Evolutionary conservation across 2,888 invertebrate species (phyloP), one percentile per base, ranked within the genome.

Genomic region (Xestia ashworthii): DNA sequence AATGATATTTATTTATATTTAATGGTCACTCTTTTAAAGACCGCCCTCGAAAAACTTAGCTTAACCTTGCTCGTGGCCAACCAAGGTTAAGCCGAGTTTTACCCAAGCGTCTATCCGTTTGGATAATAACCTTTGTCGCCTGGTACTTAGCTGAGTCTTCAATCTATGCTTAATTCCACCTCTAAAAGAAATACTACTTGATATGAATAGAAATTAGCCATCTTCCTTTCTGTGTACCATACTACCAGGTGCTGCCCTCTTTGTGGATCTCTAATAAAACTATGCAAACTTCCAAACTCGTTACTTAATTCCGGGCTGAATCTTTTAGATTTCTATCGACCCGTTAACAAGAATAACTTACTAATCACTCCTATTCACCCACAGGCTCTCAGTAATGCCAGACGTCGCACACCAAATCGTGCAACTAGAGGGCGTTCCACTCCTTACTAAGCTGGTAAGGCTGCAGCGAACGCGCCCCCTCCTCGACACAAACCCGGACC

Each of bases 361-460:
- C 41, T 71, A 66, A 83, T 1, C 19, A 62, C 32, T 16, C n/a
- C 3, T 4, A 41, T 85, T 66, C 55, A 19, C 80, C 84, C 79
- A 44, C 95, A 97, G 98, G 90, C 94, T 98, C 79, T 97, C 98
- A 84, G 97, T 97, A 38, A 97, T 98, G 81, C 97, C 97, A 0
- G 97, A 97, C 84, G 97, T 98, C 19, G 97, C 98, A 0, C 94
- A 96, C 73, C 98, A 98, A 92, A 97, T 98, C 32, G 98, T 98
- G 12, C 97, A 98, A 80, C 94, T 98, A 14, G 98, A 98, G 68
- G 98, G 98, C 22, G 96, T 98, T 89, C 96, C 97, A 38, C 97
- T 97, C 93, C 96, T 98, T 90, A 98, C 98, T 85, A 97, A 97
- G 77, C 93, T 98, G 87, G 98, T 98, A 94, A 97, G 98, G 93